These are phyloP conservation scores for Harpagoxenus sublaevis DNA, from an alignment of 2,888 invertebrate species.

Conservation along the genomic window DNA sequence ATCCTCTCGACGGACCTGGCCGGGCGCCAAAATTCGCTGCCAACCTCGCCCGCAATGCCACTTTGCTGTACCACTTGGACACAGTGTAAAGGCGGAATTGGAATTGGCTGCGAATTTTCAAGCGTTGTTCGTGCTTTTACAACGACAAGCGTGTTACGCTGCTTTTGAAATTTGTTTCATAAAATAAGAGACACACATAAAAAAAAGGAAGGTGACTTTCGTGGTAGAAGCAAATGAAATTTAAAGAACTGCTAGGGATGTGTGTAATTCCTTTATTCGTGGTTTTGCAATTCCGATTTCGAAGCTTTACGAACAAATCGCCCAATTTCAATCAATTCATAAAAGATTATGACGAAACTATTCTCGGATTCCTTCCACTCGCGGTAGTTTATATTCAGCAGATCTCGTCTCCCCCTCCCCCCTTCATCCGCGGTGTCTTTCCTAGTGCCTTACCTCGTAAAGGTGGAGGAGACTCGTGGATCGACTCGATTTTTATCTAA, in stretches of 20 bases:
- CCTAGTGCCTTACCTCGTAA: slow-evolving; percentile 64
- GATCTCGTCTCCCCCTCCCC: slow-evolving; percentile 27
- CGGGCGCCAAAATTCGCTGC: slow-evolving; percentile 71
- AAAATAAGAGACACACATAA: neutral
- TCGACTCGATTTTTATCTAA: slow-evolving; percentile 74
- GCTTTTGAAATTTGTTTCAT: neutral
- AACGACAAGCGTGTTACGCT: slow-evolving; percentile 32
- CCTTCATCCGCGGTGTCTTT: slow-evolving; percentile 1
- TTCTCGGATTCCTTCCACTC: slow-evolving; percentile 11
- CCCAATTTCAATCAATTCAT: slow-evolving; percentile 21
- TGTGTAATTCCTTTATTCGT: neutral
- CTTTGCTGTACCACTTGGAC: slow-evolving; percentile 64
- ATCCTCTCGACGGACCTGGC: slow-evolving; percentile 71
- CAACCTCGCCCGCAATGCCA: slow-evolving; percentile 66
- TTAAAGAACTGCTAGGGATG: neutral
- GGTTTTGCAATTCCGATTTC: neutral
- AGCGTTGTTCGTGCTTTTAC: slow-evolving; percentile 60
- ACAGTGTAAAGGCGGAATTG: slow-evolving; percentile 68
- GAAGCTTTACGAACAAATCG: slow-evolving; percentile 23
- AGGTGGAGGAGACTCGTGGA: slow-evolving; percentile 67
- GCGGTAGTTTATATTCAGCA: slow-evolving; percentile 38
- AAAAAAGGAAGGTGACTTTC: neutral
- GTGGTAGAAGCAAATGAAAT: neutral
- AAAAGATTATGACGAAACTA: slow-evolving; percentile 37
- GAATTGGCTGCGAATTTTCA: slow-evolving; percentile 75